Percentiles rank a stretch among this genome's conserved stretches.
Evolutionary conservation across 2,797 vertebrate species (phyloP).

Genomic region (Hydrophis major): DNA sequence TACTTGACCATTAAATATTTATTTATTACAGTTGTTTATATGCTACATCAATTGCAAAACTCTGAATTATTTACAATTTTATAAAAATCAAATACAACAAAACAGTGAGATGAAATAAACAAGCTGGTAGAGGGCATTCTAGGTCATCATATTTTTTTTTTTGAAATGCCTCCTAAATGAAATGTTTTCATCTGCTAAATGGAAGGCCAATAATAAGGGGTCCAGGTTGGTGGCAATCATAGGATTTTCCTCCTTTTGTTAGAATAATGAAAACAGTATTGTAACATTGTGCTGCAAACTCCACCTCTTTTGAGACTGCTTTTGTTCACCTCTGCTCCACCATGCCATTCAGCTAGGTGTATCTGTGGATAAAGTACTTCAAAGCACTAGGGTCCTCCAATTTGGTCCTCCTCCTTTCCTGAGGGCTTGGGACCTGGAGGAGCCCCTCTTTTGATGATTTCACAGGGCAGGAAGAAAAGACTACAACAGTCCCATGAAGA

Average conservation of each 20-base stretch:
- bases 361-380: background rate
- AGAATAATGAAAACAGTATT: background rate
- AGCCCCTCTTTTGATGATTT: background rate
- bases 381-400: background rate
- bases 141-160: background rate
- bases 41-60: background rate
- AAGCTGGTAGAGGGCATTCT: background rate
- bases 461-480: background rate
- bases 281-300: background rate
- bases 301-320: background rate
- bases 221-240: background rate
- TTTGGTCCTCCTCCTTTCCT: background rate
- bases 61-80: background rate
- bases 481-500: background rate
- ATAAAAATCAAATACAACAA: background rate
- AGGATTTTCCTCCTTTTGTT: background rate
- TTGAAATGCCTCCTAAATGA: background rate
- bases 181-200: background rate
- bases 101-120: background rate
- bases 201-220: background rate
- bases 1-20: background rate
- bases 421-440: background rate
- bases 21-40: background rate
- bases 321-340: background rate
- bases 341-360: background rate